Evolutionary conservation across 2,888 invertebrate genomes (phyloP), one percentile per base, ranked within the genome.

Genomic region (Blomia tropicalis): DNA sequence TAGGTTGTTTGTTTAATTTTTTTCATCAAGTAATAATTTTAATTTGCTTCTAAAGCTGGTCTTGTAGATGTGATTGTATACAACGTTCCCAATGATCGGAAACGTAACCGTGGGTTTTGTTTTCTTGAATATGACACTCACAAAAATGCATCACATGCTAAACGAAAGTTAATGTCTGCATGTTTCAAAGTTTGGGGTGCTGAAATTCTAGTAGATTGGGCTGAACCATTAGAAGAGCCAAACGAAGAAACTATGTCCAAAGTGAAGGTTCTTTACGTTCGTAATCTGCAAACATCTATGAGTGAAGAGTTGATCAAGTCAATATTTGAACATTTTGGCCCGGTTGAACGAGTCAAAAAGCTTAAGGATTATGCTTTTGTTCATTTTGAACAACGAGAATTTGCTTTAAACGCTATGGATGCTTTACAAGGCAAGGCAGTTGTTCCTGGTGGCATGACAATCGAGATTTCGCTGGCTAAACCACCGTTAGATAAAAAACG

Each of bases 161-260:
- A 96, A 77, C 82, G 95, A 75, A 83, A 92, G 74, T 82, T 98
- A 70, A 87, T 88, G 70, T 88, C 88, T 70, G 90, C 91, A 70
- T 81, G 91, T 73, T 85, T 88, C 77, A 91, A 91, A 80, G 90
- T 85, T 68, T 98, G 95, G 93, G 90, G 91, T 78, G 92, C 93
- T 81, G 95, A 96, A 81, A 91, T 98, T 74, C 95, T 96, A 77
- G 95, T 96, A 70, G 96, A 98, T 77, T 98, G 98, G 98, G 98
- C 98, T 63, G 96, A 98, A 79, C 95, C 96, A 64, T 93, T 95
- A 77, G 96, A 96, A 74, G 96, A 98, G 77, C 96, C 96, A 44
- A 95, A 96, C 76, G 90, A 91, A 77, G 91, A 91, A 77, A 93
- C 92, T 65, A 98, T 98, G 96, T 85, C 90, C 71, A 95, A 95